Evolutionary conservation across 2,113 vertebrate genomes (phyloP).

Genomic region (Callocephalon fimbriatum): DNA sequence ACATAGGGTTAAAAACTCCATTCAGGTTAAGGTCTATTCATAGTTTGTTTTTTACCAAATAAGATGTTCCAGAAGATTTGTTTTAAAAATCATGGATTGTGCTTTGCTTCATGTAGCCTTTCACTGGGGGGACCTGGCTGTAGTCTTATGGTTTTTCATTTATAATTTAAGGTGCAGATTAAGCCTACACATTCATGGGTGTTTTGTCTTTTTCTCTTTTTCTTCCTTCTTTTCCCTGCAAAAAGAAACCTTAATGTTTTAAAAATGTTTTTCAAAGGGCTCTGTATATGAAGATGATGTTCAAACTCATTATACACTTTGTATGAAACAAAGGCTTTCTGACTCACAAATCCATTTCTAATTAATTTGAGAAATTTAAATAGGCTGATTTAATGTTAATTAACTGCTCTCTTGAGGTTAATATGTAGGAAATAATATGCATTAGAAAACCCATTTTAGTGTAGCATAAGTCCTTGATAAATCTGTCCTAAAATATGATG

Average conservation of each 20-base stretch:
- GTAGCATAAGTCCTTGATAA: background rate
- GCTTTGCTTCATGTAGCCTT: conserved; percentile 20
- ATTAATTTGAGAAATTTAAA: conserved; percentile 30
- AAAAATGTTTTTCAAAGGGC: background rate
- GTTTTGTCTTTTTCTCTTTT: background rate
- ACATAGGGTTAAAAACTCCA: conserved; percentile 48
- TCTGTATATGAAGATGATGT: background rate
- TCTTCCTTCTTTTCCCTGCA: fast-evolving
- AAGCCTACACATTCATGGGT: background rate
- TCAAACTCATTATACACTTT: background rate
- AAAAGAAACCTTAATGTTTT: background rate
- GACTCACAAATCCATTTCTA: background rate
- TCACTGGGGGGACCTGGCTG: background rate
- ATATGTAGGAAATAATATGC: background rate
- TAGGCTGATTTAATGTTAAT: background rate
- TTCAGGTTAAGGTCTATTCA: conserved; percentile 3
- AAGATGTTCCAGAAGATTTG: background rate
- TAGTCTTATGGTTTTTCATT: background rate
- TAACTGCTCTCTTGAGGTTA: background rate
- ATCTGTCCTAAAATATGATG: background rate
- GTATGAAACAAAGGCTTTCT: background rate
- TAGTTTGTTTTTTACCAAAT: conserved; percentile 27
- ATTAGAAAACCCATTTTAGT: background rate
- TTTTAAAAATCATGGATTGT: background rate
- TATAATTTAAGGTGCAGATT: background rate